Conservation (phyloP, 2,797 vertebrate genomes). For the Peromyscus attwateri region DNA sequence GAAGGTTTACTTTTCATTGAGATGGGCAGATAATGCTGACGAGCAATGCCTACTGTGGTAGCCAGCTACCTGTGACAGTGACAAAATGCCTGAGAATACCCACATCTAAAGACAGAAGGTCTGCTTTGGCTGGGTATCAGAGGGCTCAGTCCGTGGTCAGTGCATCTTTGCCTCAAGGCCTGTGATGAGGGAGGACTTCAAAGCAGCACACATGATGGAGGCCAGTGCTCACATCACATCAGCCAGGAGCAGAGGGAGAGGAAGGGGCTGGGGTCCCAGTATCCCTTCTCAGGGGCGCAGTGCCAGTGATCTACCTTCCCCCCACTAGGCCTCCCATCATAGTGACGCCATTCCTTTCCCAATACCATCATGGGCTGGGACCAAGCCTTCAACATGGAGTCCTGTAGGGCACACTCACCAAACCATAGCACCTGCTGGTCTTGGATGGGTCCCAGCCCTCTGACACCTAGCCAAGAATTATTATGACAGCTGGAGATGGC, state of each 20-base stretch:
- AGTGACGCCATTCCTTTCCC: not conserved
- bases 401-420: too few relatives aligned
- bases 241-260: not conserved
- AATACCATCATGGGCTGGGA: not conserved
- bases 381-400: not conserved
- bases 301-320: too few relatives aligned
- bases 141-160: not conserved
- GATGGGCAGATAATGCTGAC: not conserved
- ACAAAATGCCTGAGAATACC: not conserved
- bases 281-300: too few relatives aligned
- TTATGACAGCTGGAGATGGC: not conserved
- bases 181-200: not conserved
- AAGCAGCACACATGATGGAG: not conserved
- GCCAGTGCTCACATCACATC: not conserved
- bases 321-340: not conserved
- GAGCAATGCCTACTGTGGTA: too few relatives aligned
- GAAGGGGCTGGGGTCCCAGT: not conserved
- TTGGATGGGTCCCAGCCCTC: not conserved
- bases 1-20: conserved; percentile 8
- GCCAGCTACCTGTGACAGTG: not conserved
- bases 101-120: not conserved
- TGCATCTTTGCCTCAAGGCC: not conserved
- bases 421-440: not conserved
- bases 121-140: not conserved
- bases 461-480: not conserved